Evolutionary conservation across 2,797 vertebrate species (phyloP).

Genomic region (Urophycis tenuis): DNA sequence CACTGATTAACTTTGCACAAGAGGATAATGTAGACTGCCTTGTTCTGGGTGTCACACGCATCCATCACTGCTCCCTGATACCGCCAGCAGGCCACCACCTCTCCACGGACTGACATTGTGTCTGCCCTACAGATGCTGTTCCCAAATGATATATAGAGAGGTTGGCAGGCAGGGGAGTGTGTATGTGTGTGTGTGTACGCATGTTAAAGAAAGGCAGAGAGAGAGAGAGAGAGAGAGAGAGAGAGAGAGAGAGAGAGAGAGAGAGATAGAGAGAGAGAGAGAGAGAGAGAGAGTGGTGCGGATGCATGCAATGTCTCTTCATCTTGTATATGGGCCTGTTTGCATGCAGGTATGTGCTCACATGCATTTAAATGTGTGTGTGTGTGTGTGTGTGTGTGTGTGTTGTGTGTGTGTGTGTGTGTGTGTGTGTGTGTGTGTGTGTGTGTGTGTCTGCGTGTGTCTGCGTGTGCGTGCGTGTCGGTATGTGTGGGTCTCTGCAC

Average conservation of each 20-base stretch:
- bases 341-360: neutral
- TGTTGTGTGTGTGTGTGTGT: neutral
- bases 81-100: slow-evolving; percentile 19
- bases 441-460: too few relatives aligned
- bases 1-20: neutral
- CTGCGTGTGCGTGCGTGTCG: neutral
- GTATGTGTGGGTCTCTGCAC: neutral
- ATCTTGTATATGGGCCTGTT: neutral
- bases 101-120: slow-evolving; percentile 22
- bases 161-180: slow-evolving; percentile 23
- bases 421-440: neutral
- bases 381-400: neutral
- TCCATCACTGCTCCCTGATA: slow-evolving; percentile 8
- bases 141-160: slow-evolving; percentile 32
- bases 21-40: slow-evolving; percentile 13
- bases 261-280: neutral
- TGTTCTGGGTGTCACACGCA: slow-evolving; percentile 12
- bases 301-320: neutral
- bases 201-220: neutral
- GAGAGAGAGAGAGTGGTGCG: neutral
- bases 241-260: neutral
- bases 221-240: slow-evolving; percentile 4
- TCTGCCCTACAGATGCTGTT: slow-evolving; percentile 28
- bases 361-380: neutral
- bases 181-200: slow-evolving; percentile 8